Base-by-base conservation (phyloP, 2,113 vertebrate genomes). In the Phasianus colchicus region DNA sequence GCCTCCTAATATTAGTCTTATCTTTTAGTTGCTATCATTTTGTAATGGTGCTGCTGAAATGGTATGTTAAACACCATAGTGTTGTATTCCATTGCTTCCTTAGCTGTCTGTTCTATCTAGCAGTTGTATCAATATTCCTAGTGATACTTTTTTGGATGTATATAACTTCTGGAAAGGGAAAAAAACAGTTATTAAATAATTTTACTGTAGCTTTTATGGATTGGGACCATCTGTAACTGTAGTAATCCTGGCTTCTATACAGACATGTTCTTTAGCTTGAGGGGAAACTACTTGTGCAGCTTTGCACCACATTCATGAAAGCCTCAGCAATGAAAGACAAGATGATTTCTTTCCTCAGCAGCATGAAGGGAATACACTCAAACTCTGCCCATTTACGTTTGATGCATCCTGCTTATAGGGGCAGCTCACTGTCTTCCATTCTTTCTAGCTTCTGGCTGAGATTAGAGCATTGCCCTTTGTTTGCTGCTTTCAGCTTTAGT, bases 301-400 rank as follows among this genome's bases (percentile, higher is more conserved):
- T 84, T 40, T 75, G 61, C 34, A 40, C 20, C 10, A 32, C 34
- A 12, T 64, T 83, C 71, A 42, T 48, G n/a, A 20, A 78, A 64
- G 50, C 42, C 19, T 64, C 15, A 30, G 32, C n/a, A 83, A 60
- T 77, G 36, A 24, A 47, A 50, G 27, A 64, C 61, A 32, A 22
- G 13, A 9, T 52, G 58, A 13, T 2, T 72, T 50, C 52, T 75
- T 88, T 76, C 43, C 30, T 74, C 38, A 25, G 69, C 61, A 13
- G 1, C 36, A 30, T 4, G 34, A 32, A 4, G 34, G 74, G 24
- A 8, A 8, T 0, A 1, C 43, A 24, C 6, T 22, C 43, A n/a
- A 55, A 19, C 0, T 1, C 73, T 25, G 2, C 29, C 65, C 5
- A 0, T 29, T 12, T 14, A 3, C 6, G 21, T 13, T 29, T 3